Evolutionary conservation across 2,113 vertebrate species (phyloP), one percentile per base, ranked within the genome.

Genomic region (Oryzias melastigma): DNA sequence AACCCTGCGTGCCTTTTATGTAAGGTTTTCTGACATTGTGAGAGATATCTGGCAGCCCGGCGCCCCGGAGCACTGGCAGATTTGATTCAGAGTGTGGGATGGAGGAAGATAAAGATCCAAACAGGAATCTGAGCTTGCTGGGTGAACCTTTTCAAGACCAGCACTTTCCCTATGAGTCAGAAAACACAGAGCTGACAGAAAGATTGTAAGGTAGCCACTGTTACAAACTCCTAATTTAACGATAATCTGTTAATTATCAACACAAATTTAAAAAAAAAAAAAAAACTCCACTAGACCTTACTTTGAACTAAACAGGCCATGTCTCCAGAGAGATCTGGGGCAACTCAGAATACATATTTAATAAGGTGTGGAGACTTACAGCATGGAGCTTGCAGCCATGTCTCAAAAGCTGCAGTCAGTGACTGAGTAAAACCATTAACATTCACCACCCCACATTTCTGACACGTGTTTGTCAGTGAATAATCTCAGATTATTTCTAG

Each of bases 261-360:
- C 52, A 65, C 41, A n/a, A 51, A 65, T 69, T 68, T 52, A 75
- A 48, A 65, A 62, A 78, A 20, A 50, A 66, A 53, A 7, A 59
- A 67, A 45, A 62, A 41, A 1, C 27, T 24, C n/a, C 27, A 52
- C 25, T 53, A 82, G 65, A 74, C 65, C 42, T 69, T 27, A 50
- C 77, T 73, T 81, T 77, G 64, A 83, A 82, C 62, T 82, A 83
- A 86, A 71, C 76, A 78, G 82, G 76, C 78, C 72, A 59, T 46
- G 82, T 55, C 82, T 81, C 80, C 19, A 0, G 73, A 78, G 80
- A 77, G 50, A 68, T 65, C 66, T 54, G 18, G 68, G 60, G 71
- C 75, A 79, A 80, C 70, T 66, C 62, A 7, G 41, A 75, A 81
- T 84, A 57, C 82, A 85, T 85, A 78, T 86, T 85, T 85, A 75